Conservation (phyloP, 2,888 invertebrate genomes). For the Brenthis hecate region DNA sequence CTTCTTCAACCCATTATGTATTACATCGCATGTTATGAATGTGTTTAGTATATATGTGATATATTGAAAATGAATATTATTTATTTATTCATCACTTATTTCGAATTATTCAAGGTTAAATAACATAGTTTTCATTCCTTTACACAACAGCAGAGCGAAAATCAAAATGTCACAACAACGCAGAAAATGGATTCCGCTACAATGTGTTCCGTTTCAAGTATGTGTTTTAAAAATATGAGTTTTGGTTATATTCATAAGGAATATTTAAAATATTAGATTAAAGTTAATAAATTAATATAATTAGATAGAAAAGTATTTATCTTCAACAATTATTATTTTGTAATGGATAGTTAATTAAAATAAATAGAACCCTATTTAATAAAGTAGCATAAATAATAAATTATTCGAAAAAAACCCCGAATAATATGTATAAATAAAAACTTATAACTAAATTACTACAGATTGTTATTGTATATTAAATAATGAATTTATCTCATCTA, state of each 20-base stretch:
- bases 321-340: too few relatives aligned
- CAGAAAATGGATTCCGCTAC: conserved; percentile 77
- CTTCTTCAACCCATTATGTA: conserved; percentile 77
- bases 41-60: conserved; percentile 43
- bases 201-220: conserved; percentile 44
- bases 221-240: neutral
- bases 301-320: too few relatives aligned
- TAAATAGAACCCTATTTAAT: too few relatives aligned
- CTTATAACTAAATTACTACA: too few relatives aligned
- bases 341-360: too few relatives aligned
- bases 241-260: neutral
- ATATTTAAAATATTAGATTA: neutral
- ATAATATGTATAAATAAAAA: too few relatives aligned
- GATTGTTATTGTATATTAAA: too few relatives aligned
- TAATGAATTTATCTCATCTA: too few relatives aligned
- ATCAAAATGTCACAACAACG: conserved; percentile 81
- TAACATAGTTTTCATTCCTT: conserved; percentile 52
- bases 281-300: too few relatives aligned
- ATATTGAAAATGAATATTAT: conserved; percentile 43
- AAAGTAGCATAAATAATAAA: too few relatives aligned
- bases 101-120: conserved; percentile 45
- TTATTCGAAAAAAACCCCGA: too few relatives aligned
- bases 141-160: conserved; percentile 56
- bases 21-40: conserved; percentile 45
- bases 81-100: conserved; percentile 55